Evolutionary conservation across 2,888 invertebrate genomes (phyloP).

Genomic region (Lamellibrachia satsuma): DNA sequence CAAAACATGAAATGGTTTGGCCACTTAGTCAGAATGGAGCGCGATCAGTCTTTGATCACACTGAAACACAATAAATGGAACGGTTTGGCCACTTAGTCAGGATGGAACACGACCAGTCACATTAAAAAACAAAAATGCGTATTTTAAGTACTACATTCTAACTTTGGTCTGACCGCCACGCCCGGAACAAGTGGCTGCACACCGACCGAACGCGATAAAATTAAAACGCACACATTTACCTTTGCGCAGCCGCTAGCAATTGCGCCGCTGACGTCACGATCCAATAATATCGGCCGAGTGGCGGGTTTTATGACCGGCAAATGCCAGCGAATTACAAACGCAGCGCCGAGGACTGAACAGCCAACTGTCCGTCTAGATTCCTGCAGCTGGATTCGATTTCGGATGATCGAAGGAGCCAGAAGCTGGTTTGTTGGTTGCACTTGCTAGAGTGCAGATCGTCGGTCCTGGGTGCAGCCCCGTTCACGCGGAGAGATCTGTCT

Average conservation of each 20-base stretch:
- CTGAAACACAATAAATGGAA: too few species aligned
- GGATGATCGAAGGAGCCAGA: neutral
- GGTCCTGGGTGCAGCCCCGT: neutral
- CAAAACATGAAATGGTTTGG: too few species aligned
- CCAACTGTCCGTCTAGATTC: neutral
- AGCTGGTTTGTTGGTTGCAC: neutral
- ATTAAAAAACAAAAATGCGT: too few species aligned
- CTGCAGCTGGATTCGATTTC: conserved; percentile 3
- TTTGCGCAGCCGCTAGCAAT: neutral
- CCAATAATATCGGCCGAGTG: neutral
- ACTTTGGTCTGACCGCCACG: neutral
- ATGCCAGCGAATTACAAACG: neutral
- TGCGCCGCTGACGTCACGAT: neutral
- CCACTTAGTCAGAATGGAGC: too few species aligned
- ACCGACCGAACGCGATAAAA: neutral
- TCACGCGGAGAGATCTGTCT: neutral
- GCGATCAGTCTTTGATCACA: too few species aligned
- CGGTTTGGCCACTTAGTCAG: too few species aligned
- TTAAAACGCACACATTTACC: neutral
- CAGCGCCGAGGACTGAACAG: neutral
- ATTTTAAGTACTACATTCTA: too few species aligned
- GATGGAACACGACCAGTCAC: too few species aligned
- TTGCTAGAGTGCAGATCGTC: neutral
- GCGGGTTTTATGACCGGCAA: neutral
- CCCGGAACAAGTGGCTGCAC: neutral